These are phyloP conservation scores for Allacma fusca DNA, from an alignment of 2,888 invertebrate species.

Conservation along the genomic window DNA sequence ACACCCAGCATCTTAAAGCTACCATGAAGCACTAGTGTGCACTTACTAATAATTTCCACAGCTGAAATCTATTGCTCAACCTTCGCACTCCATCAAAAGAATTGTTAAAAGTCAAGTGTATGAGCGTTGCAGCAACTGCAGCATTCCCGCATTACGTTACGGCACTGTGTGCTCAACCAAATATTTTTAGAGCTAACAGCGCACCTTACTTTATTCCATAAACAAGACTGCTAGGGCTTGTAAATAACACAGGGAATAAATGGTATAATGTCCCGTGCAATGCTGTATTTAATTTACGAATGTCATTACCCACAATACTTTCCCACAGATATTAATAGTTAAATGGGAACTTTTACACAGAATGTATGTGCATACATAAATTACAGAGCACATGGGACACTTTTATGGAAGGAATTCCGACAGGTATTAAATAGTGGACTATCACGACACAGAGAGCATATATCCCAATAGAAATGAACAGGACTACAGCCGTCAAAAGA, in stretches of 20 bases:
- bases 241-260: background rate
- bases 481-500: no score
- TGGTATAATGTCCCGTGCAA: background rate
- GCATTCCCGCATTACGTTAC: no score
- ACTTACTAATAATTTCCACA: no score
- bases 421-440: background rate
- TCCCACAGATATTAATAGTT: slow-evolving; percentile 3
- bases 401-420: slow-evolving; percentile 6
- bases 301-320: background rate
- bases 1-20: no score
- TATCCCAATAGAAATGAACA: background rate
- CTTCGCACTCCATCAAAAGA: background rate
- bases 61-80: background rate
- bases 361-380: background rate
- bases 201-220: background rate
- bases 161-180: background rate
- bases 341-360: background rate
- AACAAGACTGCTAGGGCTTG: background rate
- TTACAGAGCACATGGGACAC: background rate
- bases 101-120: background rate
- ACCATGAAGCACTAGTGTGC: no score
- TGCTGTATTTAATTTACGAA: background rate
- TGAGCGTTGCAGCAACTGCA: no score
- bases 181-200: background rate
- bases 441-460: no score